Base-by-base conservation (phyloP, 2,113 vertebrate species). In the Chlorodrepanis virens region DNA sequence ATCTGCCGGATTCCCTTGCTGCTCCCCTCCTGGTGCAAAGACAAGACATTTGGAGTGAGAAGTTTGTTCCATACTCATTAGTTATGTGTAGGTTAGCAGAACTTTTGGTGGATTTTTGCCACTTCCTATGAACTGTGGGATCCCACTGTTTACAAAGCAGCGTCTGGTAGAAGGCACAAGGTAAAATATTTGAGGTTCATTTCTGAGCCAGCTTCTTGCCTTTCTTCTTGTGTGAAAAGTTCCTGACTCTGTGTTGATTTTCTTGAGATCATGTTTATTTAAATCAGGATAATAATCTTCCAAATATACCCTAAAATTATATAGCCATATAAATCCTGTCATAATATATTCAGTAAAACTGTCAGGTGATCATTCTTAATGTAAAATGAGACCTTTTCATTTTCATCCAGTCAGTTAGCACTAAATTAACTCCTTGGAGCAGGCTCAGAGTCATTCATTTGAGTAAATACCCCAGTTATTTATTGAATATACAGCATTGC, bases 361-460 rank as follows among this genome's bases (percentile, higher is more conserved):
- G 96, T 95, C 96, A 94, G 90, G 92, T 96, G 96, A 94, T 97
- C 96, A 96, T 93, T 96, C 96, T 95, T 96, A 96, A 92, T 90
- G 90, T 96, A 93, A 96, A 92, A 95, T 84, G 93, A 97, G 94
- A 96, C 96, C 93, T 96, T 96, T 96, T 95, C 96, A 90, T 96
- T 96, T 96, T 83, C 93, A 96, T 86, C 93, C 94, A 90, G 90
- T 93, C 94, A 96, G 94, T 96, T 95, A 93, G 93, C 90, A 92
- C 94, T 95, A 96, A 95, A 95, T 96, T 96, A 96, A 93, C 96
- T 95, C 77, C 83, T 92, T 97, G 93, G 93, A 96, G 91, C 91
- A 83, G 69, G 60, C 76, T 93, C 80, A 92, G 88, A 93, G 76
- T 78, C 76, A 83, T 96, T 96, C 88, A 71, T 93, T 94, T 90